Base-by-base conservation (phyloP, 2,113 vertebrate species). In the Erythrocercus mccallii region DNA sequence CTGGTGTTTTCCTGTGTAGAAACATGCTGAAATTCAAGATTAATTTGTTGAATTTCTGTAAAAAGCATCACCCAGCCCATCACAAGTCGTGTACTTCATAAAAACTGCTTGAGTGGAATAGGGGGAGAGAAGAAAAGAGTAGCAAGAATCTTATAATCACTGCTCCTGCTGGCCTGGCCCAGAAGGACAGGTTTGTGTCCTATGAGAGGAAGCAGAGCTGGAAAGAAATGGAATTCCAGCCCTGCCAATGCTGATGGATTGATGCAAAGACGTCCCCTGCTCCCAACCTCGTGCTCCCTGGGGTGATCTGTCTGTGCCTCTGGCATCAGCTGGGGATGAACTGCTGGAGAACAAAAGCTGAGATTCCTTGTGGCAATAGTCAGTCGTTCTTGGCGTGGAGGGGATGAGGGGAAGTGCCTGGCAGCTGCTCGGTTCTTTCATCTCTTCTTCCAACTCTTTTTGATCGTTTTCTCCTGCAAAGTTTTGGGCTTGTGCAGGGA, bases 191-290 rank as follows among this genome's bases (percentile, higher is more conserved):
- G 24, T 91, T 48, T 83, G 71, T 86, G 86, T 82, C 78, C 84
- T 53, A 68, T 0, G 38, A 66, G 74, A 80, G 85, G 81, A 82
- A 77, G 31, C 13, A 19, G 69, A 68, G 44, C 15, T 70, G 65
- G 79, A 71, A 68, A 81, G 69, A 33, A 81, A n/a, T 50, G 8
- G 57, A 65, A 83, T 90, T 86, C 24, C 93, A 94, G 69, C 69
- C 81, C 44, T 42, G 8, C 35, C 5, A 8, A 1, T 54, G 47
- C 11, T 42, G 47, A 19, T 81, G 92, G 83, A 38, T 86, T 51
- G 37, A 2, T 27, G 65, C 69, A 68, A 8, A 64, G 88, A 15
- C 37, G 76, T 71, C 51, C 44, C 8, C 22, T 82, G 44, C 31
- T 51, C 66, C 12, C 70, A n/a, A 71, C 64, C 33, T 31, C 8